Base-by-base conservation (phyloP, 2,113 vertebrate species). In the Polypterus bichir region DNA sequence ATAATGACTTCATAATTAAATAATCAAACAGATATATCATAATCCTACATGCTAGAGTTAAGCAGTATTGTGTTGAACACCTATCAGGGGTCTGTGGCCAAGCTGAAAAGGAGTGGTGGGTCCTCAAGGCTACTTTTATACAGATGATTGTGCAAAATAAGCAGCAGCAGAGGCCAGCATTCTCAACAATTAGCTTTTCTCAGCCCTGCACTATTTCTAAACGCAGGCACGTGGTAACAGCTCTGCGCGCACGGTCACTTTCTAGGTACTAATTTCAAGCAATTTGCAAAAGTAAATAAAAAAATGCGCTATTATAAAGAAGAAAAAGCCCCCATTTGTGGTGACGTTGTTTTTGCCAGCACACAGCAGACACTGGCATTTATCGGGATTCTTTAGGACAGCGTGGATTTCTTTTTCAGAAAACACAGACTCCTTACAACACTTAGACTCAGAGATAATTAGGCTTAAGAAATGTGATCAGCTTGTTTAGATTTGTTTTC, bases 401-500 rank as follows among this genome's bases (percentile, higher is more conserved):
- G 49, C 7, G 61, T 9, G 67, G 76, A 76, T 81, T 79, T 79
- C 72, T 65, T 68, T 49, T n/a, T 61, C 70, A 27, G 51, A 62
- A 73, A 48, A 64, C 64, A 68, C 75, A 73, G 64, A 64, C 62
- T 65, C 61, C 52, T 60, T 72, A 73, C 68, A 67, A 66, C 65
- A 69, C 65, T 60, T 61, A 62, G 68, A 66, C 61, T 10, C 63
- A 85, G 78, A 82, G 76, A 80, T 76, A 84, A 80, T 78, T 73
- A 69, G 61, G 65, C 58, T 62, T 77, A 73, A 54, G 66, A 68
- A 66, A 53, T 64, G 67, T 73, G 51, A 10, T 10, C 10, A 9
- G 9, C 49, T 51, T 79, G 75, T 79, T 81, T 79, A 66, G 60
- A 65, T 68, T 59, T 67, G 48, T 65, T 76, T 66, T 77, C 7